Percentiles rank a stretch among this genome's conserved stretches.
phyloP scores from a whole-genome alignment of 1,140 invertebrate species.

The Papilio polytes region DNA sequence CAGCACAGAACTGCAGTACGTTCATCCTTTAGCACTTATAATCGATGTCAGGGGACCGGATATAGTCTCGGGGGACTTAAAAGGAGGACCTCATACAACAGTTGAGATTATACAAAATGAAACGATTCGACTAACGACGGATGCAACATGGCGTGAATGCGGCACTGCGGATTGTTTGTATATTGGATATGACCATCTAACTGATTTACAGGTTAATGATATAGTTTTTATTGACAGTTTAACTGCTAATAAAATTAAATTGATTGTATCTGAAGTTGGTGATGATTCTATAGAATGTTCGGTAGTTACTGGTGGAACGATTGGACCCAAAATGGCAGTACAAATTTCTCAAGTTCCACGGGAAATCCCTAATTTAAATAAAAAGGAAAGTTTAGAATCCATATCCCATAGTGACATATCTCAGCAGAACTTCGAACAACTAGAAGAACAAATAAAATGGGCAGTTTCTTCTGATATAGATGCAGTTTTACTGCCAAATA shows the following conservation, averaged over 20 bases:
- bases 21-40: conserved; percentile 78
- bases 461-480: conserved; percentile 74
- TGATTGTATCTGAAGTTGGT: conserved; percentile 67
- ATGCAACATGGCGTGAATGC: conserved; percentile 71
- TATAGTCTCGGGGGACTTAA: conserved; percentile 76
- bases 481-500: conserved; percentile 67
- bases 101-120: conserved; percentile 62
- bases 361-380: conserved; percentile 52
- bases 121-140: conserved; percentile 68
- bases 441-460: conserved; percentile 75
- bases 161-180: conserved; percentile 74
- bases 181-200: conserved; percentile 74
- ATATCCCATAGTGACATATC: conserved; percentile 56
- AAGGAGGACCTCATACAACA: conserved; percentile 64
- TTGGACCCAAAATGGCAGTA: conserved; percentile 75
- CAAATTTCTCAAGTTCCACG: conserved; percentile 67
- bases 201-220: conserved; percentile 66
- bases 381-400: conserved; percentile 58
- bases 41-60: conserved; percentile 78
- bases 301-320: conserved; percentile 61
- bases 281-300: conserved; percentile 76
- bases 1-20: conserved; percentile 75
- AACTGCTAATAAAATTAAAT: conserved; percentile 66
- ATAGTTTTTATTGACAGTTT: conserved; percentile 72
- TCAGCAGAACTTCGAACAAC: conserved; percentile 68